Conservation (phyloP, 2,113 vertebrate species). For the Poeciliopsis prolifica region DNA sequence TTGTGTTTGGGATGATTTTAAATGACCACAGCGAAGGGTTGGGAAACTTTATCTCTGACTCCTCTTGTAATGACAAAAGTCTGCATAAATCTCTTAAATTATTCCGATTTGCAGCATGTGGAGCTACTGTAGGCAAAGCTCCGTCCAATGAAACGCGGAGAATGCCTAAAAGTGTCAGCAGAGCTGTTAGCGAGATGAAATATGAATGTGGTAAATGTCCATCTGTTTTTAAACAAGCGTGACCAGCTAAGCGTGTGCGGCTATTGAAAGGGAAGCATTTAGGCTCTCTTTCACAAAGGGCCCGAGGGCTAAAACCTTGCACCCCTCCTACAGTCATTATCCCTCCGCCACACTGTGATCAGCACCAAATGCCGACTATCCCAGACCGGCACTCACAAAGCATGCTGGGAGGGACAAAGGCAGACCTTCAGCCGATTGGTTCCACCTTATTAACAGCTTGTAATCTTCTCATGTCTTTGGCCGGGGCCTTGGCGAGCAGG, state of each 20-base stretch:
- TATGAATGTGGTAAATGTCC: conserved; percentile 63
- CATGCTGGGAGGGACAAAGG: conserved; percentile 84
- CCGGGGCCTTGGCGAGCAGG: conserved; percentile 66
- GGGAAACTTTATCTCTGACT: not conserved
- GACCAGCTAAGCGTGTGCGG: conserved; percentile 74
- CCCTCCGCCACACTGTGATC: conserved; percentile 66
- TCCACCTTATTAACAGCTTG: conserved; percentile 98
- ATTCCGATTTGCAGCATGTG: not conserved
- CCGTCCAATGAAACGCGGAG: not conserved
- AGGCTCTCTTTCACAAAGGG: conserved; percentile 74
- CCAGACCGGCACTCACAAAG: conserved; percentile 88
- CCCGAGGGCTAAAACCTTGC: conserved; percentile 68
- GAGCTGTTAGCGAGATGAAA: conserved; percentile 55
- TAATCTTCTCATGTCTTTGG: conserved; percentile 94
- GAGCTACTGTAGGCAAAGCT: not conserved
- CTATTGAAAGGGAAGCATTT: conserved; percentile 69
- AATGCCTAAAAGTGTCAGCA: conserved; percentile 37
- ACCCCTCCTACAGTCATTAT: conserved; percentile 72
- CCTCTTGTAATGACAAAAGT: conserved; percentile 1
- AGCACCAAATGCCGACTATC: conserved; percentile 86
- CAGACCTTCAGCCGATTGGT: conserved; percentile 87
- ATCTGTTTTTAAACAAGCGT: conserved; percentile 73
- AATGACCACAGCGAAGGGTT: not conserved
- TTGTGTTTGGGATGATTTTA: conserved; percentile 22
- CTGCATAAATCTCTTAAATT: not conserved